These are phyloP conservation scores for Regulus satrapa DNA, from an alignment of 2,113 vertebrate genomes.

Conservation along the genomic window DNA sequence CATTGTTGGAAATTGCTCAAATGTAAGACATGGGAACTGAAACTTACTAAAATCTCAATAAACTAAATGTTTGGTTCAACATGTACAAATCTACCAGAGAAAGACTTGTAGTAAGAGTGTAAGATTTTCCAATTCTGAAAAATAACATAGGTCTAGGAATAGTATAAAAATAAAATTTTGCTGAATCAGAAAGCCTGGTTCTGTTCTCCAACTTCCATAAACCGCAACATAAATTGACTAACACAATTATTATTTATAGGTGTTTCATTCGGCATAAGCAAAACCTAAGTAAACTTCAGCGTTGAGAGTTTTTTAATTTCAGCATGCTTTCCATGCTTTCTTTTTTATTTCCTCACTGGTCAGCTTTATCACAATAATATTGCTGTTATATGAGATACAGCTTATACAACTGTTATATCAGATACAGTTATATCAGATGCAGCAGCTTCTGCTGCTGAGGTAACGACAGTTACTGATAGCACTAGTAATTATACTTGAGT, in stretches of 20 bases:
- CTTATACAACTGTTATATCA: background rate
- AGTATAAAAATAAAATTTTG: background rate
- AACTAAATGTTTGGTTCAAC: background rate
- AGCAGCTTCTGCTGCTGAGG: background rate
- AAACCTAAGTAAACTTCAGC: background rate
- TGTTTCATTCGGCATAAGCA: background rate
- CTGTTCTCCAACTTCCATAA: background rate
- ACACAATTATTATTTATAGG: background rate
- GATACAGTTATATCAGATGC: too few species aligned
- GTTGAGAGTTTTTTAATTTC: fast-evolving
- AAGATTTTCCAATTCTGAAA: background rate
- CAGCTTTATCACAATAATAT: background rate
- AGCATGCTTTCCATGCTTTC: background rate
- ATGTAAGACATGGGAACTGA: background rate
- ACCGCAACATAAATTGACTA: background rate
- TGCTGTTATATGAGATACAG: background rate
- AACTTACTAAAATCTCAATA: background rate
- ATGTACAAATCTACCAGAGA: background rate
- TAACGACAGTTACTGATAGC: background rate
- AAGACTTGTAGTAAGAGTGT: background rate
- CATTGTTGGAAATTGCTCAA: background rate
- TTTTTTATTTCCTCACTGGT: background rate
- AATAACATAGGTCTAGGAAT: background rate
- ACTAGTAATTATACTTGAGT: background rate
- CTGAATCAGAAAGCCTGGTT: background rate